phyloP scores from a whole-genome alignment of 2,888 invertebrate species.

The Folsomia candida region DNA sequence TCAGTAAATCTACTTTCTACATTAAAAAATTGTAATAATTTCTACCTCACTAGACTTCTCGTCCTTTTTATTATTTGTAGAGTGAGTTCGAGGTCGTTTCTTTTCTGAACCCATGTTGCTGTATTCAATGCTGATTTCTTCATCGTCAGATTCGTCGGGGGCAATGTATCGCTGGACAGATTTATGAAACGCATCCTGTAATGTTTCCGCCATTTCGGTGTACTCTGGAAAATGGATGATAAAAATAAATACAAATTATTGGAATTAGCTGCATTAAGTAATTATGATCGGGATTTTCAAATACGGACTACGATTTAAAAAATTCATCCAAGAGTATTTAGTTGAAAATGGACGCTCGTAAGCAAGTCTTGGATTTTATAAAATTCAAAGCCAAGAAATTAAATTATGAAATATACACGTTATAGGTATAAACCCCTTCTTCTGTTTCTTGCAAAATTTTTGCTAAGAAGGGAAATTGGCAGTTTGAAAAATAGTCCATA shows the following conservation, averaged over 20 bases:
- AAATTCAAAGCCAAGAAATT: too few relatives aligned
- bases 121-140: slow-evolving; percentile 55
- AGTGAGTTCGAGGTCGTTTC: slow-evolving; percentile 25
- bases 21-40: neutral
- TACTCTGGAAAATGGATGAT: slow-evolving; percentile 64
- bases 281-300: too few relatives aligned
- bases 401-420: too few relatives aligned
- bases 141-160: slow-evolving; percentile 65
- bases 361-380: too few relatives aligned
- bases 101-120: slow-evolving; percentile 29
- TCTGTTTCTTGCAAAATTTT: too few relatives aligned
- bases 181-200: slow-evolving; percentile 76
- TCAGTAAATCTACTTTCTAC: neutral
- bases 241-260: slow-evolving; percentile 16
- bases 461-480: too few relatives aligned
- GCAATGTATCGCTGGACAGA: slow-evolving; percentile 80
- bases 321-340: neutral
- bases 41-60: slow-evolving; percentile 52
- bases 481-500: too few relatives aligned
- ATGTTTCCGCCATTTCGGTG: slow-evolving; percentile 80
- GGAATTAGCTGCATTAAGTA: too few relatives aligned
- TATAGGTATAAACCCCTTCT: too few relatives aligned
- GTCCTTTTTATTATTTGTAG: slow-evolving; percentile 57
- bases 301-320: too few relatives aligned
- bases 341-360: too few relatives aligned